Evolutionary conservation across 2,888 invertebrate species (phyloP).

Genomic region (Melikaiella ostensackeni): DNA sequence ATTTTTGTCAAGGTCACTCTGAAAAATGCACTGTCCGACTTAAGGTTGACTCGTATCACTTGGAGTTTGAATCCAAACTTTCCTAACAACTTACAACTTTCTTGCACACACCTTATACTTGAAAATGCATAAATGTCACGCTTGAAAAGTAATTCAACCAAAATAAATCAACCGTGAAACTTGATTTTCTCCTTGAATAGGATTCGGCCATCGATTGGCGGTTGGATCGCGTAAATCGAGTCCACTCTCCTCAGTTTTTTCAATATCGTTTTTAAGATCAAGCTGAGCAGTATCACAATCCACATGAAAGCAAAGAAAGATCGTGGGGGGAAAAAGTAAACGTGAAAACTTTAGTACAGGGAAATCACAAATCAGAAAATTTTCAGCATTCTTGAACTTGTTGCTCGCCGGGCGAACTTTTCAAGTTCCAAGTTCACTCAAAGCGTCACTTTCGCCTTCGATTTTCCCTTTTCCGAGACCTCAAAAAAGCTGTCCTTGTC

Average conservation of each 20-base stretch:
- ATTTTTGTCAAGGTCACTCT: slow-evolving; percentile 19
- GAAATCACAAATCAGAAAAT: not conserved
- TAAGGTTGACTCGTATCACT: not conserved
- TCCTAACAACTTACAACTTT: not conserved
- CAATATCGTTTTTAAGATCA: slow-evolving; percentile 60
- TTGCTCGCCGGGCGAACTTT: not conserved
- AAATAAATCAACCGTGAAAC: slow-evolving; percentile 45
- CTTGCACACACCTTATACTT: not conserved
- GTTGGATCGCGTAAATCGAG: slow-evolving; percentile 24
- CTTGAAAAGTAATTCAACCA: not conserved
- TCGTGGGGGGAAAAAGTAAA: not conserved
- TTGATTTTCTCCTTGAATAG: slow-evolving; percentile 35
- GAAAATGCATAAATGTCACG: not conserved
- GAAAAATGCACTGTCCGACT: not conserved
- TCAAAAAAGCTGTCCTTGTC: not conserved
- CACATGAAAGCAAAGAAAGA: slow-evolving; percentile 60
- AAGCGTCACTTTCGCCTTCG: not conserved
- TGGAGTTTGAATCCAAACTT: not conserved
- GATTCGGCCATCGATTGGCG: slow-evolving; percentile 8
- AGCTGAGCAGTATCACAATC: slow-evolving; percentile 61
- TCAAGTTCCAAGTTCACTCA: slow-evolving; percentile 8
- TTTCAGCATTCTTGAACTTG: slow-evolving; percentile 34
- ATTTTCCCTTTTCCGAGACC: slow-evolving; percentile 48
- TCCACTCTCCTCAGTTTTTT: slow-evolving; percentile 54
- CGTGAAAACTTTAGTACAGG: too few relatives aligned